phyloP scores from a whole-genome alignment of 2,113 vertebrate species.

The Elaphurus davidianus region DNA sequence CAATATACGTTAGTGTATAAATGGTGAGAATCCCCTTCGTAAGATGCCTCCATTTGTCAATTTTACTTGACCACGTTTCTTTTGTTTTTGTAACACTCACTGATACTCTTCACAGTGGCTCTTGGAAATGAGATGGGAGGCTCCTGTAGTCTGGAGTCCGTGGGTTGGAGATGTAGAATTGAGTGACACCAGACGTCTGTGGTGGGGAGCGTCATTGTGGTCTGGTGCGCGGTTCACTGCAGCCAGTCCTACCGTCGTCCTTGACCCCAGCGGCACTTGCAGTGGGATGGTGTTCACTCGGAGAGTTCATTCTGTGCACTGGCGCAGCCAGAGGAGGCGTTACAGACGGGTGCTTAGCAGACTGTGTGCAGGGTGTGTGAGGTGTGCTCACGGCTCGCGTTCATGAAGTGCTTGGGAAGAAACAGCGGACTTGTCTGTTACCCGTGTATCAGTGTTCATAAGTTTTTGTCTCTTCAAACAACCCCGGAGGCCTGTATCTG shows the following conservation, averaged over 20 bases:
- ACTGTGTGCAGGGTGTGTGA: background rate
- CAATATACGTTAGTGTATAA: fast-evolving
- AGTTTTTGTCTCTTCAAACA: background rate
- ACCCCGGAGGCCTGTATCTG: background rate
- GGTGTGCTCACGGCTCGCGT: background rate
- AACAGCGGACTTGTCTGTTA: background rate
- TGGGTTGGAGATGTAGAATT: background rate
- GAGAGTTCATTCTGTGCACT: background rate
- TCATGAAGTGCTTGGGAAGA: background rate
- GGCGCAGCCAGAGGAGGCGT: background rate
- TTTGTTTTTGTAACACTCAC: background rate
- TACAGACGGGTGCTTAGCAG: background rate
- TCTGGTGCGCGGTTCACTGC: background rate
- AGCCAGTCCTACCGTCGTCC: background rate
- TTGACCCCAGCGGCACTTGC: background rate
- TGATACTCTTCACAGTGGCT: background rate
- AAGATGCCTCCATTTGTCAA: background rate
- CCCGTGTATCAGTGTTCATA: background rate
- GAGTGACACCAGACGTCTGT: background rate
- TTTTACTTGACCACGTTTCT: background rate
- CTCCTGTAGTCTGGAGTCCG: background rate
- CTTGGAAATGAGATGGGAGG: background rate
- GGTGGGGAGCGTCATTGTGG: no score
- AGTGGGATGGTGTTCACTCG: background rate
- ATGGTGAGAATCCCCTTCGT: background rate